A percentile compares a stretch with the other conserved stretches of the same genome.
phyloP scores from a whole-genome alignment of 2,113 vertebrate species.

The Machaerirhynchus nigripectus region DNA sequence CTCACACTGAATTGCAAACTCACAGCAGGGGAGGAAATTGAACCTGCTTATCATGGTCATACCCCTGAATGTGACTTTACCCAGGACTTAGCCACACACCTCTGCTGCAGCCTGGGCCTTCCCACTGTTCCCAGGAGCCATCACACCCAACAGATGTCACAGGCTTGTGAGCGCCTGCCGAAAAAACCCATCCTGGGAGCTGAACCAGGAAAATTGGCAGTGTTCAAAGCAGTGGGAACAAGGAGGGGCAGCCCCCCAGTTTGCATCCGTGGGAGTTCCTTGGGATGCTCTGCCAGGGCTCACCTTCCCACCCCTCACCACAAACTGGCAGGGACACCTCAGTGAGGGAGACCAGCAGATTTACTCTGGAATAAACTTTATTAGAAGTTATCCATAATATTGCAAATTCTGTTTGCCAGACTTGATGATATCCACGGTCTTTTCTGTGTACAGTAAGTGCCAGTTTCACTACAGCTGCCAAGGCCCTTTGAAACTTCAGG shows the following conservation, averaged over 20 bases:
- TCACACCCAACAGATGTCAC: background rate
- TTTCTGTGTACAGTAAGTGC: fast-evolving
- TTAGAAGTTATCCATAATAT: background rate
- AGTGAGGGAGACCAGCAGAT: background rate
- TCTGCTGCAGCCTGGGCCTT: background rate
- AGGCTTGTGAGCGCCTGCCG: fast-evolving
- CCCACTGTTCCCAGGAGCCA: background rate
- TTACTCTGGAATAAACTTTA: background rate
- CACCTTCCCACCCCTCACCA: background rate
- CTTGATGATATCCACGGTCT: fast-evolving
- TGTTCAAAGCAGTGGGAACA: fast-evolving
- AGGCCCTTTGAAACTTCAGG: background rate
- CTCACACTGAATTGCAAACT: slow-evolving; percentile 16
- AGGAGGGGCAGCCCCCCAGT: background rate
- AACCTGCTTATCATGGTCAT: background rate
- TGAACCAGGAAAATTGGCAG: background rate
- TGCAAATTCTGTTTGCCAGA: background rate
- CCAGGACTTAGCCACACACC: background rate
- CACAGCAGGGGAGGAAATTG: slow-evolving; percentile 17
- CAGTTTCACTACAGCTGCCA: background rate
- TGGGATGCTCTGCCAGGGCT: background rate
- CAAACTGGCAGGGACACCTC: background rate
- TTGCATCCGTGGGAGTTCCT: fast-evolving
- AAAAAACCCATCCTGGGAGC: background rate
- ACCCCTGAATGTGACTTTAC: background rate